Conservation (phyloP, 2,797 vertebrate species). For the Hippoglossus hippoglossus region DNA sequence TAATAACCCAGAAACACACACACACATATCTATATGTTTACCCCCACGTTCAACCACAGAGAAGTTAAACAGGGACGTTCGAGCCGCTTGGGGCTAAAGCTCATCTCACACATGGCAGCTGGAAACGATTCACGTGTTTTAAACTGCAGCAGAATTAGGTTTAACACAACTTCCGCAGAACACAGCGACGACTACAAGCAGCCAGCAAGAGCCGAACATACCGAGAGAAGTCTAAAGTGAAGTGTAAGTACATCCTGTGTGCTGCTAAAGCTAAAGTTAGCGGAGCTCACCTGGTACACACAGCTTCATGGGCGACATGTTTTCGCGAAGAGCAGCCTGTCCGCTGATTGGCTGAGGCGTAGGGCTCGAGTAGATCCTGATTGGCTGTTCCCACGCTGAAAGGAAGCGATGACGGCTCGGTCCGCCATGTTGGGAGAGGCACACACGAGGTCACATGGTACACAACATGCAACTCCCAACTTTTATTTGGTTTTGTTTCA, state of each 20-base stretch:
- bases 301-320: constrained; percentile 89
- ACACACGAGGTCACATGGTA: not conserved
- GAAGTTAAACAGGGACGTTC: not conserved
- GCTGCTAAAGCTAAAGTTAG: not conserved
- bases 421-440: constrained; percentile 76
- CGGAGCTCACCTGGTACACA: constrained; percentile 85
- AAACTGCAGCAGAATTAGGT: fast-evolving
- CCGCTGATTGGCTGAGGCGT: constrained; percentile 69
- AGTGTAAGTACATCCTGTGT: fast-evolving
- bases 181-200: not conserved
- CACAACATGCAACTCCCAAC: too few relatives aligned
- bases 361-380: constrained; percentile 31
- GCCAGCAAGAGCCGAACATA: fast-evolving
- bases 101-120: constrained; percentile 32
- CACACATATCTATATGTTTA: too few relatives aligned
- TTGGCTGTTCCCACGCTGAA: constrained; percentile 58
- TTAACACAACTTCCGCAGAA: not conserved
- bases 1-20: too few relatives aligned
- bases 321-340: constrained; percentile 70
- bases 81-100: not conserved
- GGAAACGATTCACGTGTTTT: not conserved
- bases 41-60: not conserved
- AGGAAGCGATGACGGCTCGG: not conserved
- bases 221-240: fast-evolving
- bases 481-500: too few relatives aligned